A percentile compares a stretch with the other conserved stretches of the same genome.
Conservation (phyloP, 2,113 vertebrate species). For the Physeter macrocephalus region DNA sequence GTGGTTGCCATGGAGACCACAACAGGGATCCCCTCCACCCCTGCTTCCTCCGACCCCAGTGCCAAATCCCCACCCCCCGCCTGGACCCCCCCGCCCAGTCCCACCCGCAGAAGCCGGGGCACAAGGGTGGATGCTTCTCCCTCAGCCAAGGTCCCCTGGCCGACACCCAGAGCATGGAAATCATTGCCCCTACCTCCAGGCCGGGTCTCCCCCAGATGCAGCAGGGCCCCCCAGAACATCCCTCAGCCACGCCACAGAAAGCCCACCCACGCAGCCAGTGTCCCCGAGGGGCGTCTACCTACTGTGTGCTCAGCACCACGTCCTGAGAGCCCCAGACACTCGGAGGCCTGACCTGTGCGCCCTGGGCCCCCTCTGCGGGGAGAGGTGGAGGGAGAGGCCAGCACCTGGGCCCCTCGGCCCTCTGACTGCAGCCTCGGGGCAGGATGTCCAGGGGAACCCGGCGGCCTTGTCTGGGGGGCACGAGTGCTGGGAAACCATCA, state of each 20-base stretch:
- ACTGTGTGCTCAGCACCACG: accelerated
- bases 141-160: neutral
- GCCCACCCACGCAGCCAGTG: accelerated
- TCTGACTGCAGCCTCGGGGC: accelerated
- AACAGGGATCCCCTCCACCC: neutral
- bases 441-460: neutral
- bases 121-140: neutral
- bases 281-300: neutral
- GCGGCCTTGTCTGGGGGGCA: neutral
- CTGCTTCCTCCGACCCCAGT: accelerated
- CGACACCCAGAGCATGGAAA: accelerated
- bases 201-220: no score
- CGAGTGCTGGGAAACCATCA: neutral
- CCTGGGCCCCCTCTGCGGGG: neutral
- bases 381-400: neutral
- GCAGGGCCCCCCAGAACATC: neutral
- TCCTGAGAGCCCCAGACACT: neutral
- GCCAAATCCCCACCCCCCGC: neutral
- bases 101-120: neutral
- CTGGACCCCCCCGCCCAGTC: neutral
- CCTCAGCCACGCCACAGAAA: neutral
- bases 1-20: neutral
- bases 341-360: neutral
- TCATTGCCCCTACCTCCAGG: neutral
- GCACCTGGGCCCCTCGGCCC: neutral